A percentile compares a stretch with the other conserved stretches of the same genome.
Conservation (phyloP, 2,888 invertebrate species). For the Tenodera sinensis region DNA sequence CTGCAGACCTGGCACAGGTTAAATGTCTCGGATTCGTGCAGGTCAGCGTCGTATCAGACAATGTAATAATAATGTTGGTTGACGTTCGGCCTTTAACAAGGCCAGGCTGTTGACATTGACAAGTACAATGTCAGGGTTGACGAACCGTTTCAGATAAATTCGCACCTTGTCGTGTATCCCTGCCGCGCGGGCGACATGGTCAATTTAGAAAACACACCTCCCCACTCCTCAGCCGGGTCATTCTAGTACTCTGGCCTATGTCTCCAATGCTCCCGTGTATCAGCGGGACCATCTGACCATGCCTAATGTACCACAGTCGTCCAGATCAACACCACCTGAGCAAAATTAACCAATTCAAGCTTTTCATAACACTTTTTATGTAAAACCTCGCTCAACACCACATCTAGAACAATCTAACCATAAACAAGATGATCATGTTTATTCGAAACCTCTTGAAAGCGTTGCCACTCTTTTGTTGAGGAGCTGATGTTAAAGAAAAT, state of each 20-base stretch:
- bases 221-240: neutral
- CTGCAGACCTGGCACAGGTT: too few relatives aligned
- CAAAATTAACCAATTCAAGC: too few relatives aligned
- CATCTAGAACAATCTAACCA: too few relatives aligned
- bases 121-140: neutral
- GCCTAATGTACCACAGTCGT: neutral
- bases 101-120: neutral
- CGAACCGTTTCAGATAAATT: neutral
- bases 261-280: neutral
- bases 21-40: too few relatives aligned
- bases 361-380: too few relatives aligned
- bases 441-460: too few relatives aligned
- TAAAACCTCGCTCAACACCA: too few relatives aligned
- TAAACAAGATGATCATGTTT: too few relatives aligned
- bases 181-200: neutral
- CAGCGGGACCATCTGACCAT: neutral
- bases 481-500: too few relatives aligned
- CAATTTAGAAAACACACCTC: neutral
- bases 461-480: too few relatives aligned
- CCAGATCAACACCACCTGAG: too few relatives aligned
- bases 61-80: neutral
- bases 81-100: neutral
- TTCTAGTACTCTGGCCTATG: neutral
- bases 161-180: neutral
- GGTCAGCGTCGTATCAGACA: too few relatives aligned